Conservation (phyloP, 2,113 vertebrate genomes). For the Pygoscelis antarcticus region DNA sequence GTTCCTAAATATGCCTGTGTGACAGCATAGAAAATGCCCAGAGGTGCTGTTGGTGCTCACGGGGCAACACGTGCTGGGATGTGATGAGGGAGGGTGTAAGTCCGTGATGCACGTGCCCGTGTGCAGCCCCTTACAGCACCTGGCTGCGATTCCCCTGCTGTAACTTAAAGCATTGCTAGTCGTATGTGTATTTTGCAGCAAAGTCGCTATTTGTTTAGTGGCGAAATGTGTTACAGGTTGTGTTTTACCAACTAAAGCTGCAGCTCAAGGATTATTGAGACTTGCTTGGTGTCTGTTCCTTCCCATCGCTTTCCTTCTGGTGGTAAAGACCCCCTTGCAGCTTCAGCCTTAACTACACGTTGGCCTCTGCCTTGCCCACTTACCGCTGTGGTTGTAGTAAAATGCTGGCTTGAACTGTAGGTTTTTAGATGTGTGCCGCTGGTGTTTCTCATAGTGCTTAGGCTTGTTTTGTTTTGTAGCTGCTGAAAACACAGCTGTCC, state of each 20-base stretch:
- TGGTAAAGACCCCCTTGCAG: background rate
- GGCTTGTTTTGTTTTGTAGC: background rate
- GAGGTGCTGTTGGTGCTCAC: background rate
- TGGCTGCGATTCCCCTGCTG: background rate
- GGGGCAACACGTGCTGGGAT: background rate
- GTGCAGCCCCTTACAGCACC: background rate
- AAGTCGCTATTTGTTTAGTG: fast-evolving
- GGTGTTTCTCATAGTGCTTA: background rate
- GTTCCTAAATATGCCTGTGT: fast-evolving
- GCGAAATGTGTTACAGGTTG: background rate
- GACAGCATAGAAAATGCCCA: background rate
- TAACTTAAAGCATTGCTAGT: fast-evolving
- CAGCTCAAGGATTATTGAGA: background rate
- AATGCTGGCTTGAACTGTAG: fast-evolving
- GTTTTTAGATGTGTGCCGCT: fast-evolving
- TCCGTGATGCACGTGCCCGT: fast-evolving
- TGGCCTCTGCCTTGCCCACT: background rate
- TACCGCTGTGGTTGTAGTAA: fast-evolving
- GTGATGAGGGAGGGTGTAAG: background rate
- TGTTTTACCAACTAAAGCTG: background rate
- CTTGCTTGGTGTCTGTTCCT: background rate
- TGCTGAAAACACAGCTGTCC: background rate
- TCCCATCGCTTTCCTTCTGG: background rate
- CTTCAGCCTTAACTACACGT: fast-evolving
- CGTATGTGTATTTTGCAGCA: fast-evolving